These are phyloP conservation scores for Drosophila nigricruria DNA, from an alignment of 2,888 invertebrate genomes.

Conservation along the genomic window DNA sequence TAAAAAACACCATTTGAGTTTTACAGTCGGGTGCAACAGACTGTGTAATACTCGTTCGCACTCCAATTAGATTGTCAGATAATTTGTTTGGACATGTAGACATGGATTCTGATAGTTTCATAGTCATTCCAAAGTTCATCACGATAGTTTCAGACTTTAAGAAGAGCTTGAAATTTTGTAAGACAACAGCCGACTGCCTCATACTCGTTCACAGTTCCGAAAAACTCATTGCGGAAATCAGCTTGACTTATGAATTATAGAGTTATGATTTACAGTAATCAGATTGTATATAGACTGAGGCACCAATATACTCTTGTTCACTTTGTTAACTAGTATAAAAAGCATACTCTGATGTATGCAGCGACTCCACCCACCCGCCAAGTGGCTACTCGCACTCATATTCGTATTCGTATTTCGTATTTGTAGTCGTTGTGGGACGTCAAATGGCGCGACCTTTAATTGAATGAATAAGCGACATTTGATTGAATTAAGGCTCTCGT, in stretches of 20 bases:
- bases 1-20: slow-evolving; percentile 36
- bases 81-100: neutral
- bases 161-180: neutral
- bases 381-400: slow-evolving; percentile 25
- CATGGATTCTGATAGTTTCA: neutral
- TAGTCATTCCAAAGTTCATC: neutral
- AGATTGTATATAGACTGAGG: neutral
- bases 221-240: too few species aligned
- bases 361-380: slow-evolving; percentile 1
- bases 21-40: neutral
- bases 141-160: neutral
- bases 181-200: neutral
- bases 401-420: slow-evolving; percentile 35
- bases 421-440: slow-evolving; percentile 61
- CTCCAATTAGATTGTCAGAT: neutral
- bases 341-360: slow-evolving; percentile 22
- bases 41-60: neutral
- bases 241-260: too few species aligned
- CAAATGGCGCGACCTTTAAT: slow-evolving; percentile 83
- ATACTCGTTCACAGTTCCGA: neutral
- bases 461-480: slow-evolving; percentile 83
- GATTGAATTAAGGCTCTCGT: slow-evolving; percentile 75
- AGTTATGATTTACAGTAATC: too few species aligned
- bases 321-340: neutral
- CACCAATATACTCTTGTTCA: neutral